Base-by-base conservation (phyloP, 2,113 vertebrate species). In the Rissa tridactyla region DNA sequence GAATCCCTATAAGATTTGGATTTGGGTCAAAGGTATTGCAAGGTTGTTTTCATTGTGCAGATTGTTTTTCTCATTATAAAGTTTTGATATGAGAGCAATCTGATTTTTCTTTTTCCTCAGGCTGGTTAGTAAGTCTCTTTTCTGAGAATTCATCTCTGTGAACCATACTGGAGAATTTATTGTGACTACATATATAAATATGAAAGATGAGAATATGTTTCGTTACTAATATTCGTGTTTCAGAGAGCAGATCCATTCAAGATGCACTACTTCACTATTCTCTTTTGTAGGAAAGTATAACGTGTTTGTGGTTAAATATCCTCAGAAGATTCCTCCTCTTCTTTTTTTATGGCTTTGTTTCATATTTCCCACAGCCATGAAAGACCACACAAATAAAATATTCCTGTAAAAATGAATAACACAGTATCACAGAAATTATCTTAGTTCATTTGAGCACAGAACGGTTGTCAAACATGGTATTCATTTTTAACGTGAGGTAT, bases 301-400 rank as follows among this genome's bases (percentile, higher is more conserved):
- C 82, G 52, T 90, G 57, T 88, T 96, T 95, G 73, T 87, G 86
- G 86, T 96, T 86, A 95, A 96, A 94, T 80, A 73, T 62, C 26
- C 32, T 86, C 70, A 75, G 62, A 95, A 86, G 71, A 78, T 79
- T 81, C 38, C 22, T 84, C 15, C 32, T 80, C 13, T 38, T 77
- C 15, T 82, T 51, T 58, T 52, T 95, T 92, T 82, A 71, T 88
- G 52, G 9, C 82, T 81, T 96, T 92, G 16, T 81, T 80, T 96
- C 61, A 64, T 89, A 86, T 78, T 97, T 87, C 71, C 82, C 78
- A 90, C 79, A 95, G 82, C 42, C 78, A 83, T 80, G 84, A 73
- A 91, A 93, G 58, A 96, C 96, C 84, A 90, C 82, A 95, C 70
- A 95, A 95, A 91, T 90, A 82, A 97, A 97, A 83, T 72, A 92